phyloP scores from a whole-genome alignment of 2,113 vertebrate genomes.

The Zosterops hypoxanthus region DNA sequence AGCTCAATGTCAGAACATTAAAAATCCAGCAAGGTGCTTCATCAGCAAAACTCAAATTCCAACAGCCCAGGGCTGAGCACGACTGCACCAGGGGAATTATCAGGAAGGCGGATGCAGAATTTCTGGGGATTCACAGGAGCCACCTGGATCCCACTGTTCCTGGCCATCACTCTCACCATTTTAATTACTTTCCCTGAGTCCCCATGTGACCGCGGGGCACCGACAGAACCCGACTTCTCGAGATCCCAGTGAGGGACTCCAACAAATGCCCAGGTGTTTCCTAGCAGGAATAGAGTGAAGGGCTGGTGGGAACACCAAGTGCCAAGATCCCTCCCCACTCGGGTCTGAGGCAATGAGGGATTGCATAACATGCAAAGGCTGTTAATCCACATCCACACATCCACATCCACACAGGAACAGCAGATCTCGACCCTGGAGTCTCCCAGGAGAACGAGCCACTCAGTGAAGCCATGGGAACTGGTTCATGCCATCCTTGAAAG shows the following conservation, averaged over 20 bases:
- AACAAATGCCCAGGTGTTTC: rapidly evolving
- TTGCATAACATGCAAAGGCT: not conserved
- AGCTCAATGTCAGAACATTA: not conserved
- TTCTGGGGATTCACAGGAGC: not conserved
- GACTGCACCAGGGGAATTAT: not conserved
- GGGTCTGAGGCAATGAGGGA: not conserved
- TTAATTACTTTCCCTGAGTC: not conserved
- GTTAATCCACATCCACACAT: not conserved
- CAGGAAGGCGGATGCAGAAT: rapidly evolving
- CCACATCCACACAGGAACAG: not conserved
- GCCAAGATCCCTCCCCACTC: not conserved
- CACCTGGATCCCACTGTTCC: not conserved
- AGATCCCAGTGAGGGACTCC: not conserved
- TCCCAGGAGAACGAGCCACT: not conserved
- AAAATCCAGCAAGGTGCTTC: not conserved
- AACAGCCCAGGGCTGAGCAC: not conserved
- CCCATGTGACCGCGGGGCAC: rapidly evolving
- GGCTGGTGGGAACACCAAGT: rapidly evolving
- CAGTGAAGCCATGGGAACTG: not conserved
- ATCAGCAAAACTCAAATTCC: not conserved
- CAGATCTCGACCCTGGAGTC: not conserved
- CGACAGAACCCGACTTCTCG: rapidly evolving
- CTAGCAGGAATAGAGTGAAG: not conserved
- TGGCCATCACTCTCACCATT: not conserved
- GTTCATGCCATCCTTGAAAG: not conserved